phyloP scores from a whole-genome alignment of 2,113 vertebrate genomes.

The Tenebrosternarchus preto region DNA sequence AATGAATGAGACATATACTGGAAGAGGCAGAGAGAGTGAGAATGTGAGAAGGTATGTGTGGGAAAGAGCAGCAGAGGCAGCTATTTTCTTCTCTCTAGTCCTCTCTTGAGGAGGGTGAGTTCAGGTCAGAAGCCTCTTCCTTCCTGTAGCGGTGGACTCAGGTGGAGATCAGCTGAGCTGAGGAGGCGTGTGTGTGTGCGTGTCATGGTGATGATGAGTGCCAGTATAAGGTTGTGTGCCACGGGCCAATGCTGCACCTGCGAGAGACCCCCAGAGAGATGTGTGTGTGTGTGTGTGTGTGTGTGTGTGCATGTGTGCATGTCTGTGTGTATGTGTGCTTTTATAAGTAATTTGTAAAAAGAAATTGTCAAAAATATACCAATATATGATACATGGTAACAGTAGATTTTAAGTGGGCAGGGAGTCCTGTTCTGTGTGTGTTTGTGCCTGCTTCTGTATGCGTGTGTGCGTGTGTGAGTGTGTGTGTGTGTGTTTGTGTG shows the following conservation, averaged over 20 bases:
- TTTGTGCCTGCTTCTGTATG: constrained; percentile 13
- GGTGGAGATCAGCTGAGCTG: constrained; percentile 55
- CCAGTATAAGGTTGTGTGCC: constrained; percentile 47
- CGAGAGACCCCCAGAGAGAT: constrained; percentile 41
- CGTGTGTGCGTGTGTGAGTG: background rate
- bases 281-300: constrained; percentile 41
- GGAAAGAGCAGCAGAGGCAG: constrained; percentile 13
- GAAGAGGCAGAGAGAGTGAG: constrained; percentile 7
- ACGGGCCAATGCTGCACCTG: constrained; percentile 55
- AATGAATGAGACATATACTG: background rate
- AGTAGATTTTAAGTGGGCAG: too few species aligned
- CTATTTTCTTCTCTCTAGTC: constrained; percentile 42
- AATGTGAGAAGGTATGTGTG: background rate
- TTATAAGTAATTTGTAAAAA: too few species aligned
- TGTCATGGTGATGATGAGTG: constrained; percentile 44
- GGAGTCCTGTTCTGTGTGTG: background rate
- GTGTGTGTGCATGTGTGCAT: constrained; percentile 34
- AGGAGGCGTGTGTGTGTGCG: constrained; percentile 36
- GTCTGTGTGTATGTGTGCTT: background rate
- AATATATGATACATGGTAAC: background rate
- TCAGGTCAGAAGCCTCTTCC: background rate
- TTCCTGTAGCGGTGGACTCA: constrained; percentile 40
- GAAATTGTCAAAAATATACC: too few species aligned
- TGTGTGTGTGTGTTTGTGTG: constrained; percentile 16
- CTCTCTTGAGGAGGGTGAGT: constrained; percentile 24